A percentile compares a stretch with the other conserved stretches of the same genome.
These are phyloP conservation scores for Emmelina monodactyla DNA, from an alignment of 2,888 invertebrate genomes.

Conservation along the genomic window DNA sequence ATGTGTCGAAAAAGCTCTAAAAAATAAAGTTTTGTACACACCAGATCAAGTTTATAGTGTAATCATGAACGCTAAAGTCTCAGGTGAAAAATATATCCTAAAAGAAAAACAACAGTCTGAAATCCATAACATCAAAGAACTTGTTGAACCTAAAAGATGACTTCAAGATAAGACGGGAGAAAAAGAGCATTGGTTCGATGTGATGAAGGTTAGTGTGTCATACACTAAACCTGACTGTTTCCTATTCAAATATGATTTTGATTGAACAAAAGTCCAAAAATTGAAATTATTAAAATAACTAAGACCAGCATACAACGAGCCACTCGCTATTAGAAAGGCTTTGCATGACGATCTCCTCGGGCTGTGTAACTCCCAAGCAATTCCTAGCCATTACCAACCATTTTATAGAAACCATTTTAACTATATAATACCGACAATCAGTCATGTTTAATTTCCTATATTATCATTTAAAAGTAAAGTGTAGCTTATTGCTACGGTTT, in stretches of 20 bases:
- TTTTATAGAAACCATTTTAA: constrained; percentile 3
- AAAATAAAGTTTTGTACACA: constrained; percentile 5
- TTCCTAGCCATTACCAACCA: constrained; percentile 1
- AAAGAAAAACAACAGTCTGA: constrained; percentile 6
- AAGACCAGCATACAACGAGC: background rate
- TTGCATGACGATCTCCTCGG: background rate
- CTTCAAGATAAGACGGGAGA: constrained; percentile 3
- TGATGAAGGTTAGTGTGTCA: background rate
- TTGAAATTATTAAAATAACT: background rate
- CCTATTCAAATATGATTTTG: constrained; percentile 6
- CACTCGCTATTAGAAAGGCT: background rate
- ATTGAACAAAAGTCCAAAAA: no score
- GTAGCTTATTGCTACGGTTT: no score
- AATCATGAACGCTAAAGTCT: constrained; percentile 4
- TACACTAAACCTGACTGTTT: constrained; percentile 1
- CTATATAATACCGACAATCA: no score
- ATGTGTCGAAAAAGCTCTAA: constrained; percentile 5
- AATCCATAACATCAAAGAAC: constrained; percentile 5
- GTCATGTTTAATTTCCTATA: no score
- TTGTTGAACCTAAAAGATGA: constrained; percentile 5
- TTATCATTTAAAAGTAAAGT: no score
- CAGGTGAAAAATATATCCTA: constrained; percentile 2
- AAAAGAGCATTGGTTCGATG: constrained; percentile 3
- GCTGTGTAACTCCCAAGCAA: background rate
- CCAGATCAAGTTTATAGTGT: constrained; percentile 6